phyloP scores from a whole-genome alignment of 2,888 invertebrate genomes.

The Lepeophtheirus nordmannii region DNA sequence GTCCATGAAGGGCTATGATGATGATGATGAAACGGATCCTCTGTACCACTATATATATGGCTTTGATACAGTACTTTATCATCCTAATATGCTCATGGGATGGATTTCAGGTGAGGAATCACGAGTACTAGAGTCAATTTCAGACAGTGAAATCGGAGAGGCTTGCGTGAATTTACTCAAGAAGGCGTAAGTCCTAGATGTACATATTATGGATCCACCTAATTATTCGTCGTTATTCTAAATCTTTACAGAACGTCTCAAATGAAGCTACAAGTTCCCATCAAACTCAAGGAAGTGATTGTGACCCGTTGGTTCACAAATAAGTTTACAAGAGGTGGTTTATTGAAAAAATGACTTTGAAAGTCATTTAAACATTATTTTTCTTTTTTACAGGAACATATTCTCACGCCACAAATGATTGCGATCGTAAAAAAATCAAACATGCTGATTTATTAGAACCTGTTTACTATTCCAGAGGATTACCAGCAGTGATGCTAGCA shows the following conservation, averaged over 20 bases:
- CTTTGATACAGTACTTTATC: slow-evolving; percentile 5
- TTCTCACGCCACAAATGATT: background rate
- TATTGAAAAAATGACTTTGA: background rate
- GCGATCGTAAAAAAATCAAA: background rate
- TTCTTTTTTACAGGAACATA: background rate
- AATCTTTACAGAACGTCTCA: background rate
- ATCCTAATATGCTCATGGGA: slow-evolving; percentile 21
- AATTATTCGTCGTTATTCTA: background rate
- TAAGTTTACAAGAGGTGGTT: background rate
- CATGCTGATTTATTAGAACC: slow-evolving; percentile 8
- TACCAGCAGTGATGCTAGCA: slow-evolving; percentile 6
- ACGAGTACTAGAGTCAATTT: background rate
- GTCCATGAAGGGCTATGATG: background rate
- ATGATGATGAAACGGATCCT: background rate
- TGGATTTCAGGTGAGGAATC: slow-evolving; percentile 20
- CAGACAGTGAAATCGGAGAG: background rate
- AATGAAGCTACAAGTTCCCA: background rate
- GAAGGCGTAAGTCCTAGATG: background rate
- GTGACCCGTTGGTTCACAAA: slow-evolving; percentile 19
- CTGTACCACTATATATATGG: slow-evolving; percentile 3
- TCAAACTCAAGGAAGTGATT: background rate
- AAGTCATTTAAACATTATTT: background rate
- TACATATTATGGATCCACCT: background rate
- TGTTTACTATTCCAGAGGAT: background rate
- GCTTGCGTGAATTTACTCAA: background rate